phyloP scores from a whole-genome alignment of 2,888 invertebrate species.

The Orchesella flavescens region DNA sequence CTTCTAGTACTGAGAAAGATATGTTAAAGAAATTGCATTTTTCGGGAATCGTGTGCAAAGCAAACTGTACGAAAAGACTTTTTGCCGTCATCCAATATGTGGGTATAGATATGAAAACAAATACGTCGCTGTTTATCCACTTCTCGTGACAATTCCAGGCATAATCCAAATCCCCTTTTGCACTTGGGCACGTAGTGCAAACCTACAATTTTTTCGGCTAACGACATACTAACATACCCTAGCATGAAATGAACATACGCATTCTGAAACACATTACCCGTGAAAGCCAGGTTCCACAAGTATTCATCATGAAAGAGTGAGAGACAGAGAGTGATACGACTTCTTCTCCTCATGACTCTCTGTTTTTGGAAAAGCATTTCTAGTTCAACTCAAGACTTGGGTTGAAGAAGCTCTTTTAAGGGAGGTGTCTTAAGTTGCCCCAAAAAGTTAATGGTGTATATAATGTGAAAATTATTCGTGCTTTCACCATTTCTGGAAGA shows the following conservation, averaged over 20 bases:
- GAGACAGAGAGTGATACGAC: background rate
- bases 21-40: slow-evolving; percentile 12
- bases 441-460: background rate
- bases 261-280: background rate
- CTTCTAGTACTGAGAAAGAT: too few species aligned
- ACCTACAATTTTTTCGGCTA: background rate
- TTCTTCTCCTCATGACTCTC: slow-evolving; percentile 21
- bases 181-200: background rate
- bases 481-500: background rate
- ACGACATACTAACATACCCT: background rate
- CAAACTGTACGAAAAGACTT: too few species aligned
- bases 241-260: background rate
- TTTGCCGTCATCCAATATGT: too few species aligned
- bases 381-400: slow-evolving; percentile 37
- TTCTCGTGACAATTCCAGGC: slow-evolving; percentile 39
- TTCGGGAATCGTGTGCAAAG: slow-evolving; percentile 26
- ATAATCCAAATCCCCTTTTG: background rate
- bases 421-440: slow-evolving; percentile 10
- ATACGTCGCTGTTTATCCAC: background rate
- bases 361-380: slow-evolving; percentile 7
- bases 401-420: background rate
- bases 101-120: too few species aligned
- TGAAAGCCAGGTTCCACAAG: too few species aligned
- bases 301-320: background rate
- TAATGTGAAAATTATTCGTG: background rate